Conservation (phyloP, 2,888 invertebrate species). For the Stegana nigrithorax region DNA sequence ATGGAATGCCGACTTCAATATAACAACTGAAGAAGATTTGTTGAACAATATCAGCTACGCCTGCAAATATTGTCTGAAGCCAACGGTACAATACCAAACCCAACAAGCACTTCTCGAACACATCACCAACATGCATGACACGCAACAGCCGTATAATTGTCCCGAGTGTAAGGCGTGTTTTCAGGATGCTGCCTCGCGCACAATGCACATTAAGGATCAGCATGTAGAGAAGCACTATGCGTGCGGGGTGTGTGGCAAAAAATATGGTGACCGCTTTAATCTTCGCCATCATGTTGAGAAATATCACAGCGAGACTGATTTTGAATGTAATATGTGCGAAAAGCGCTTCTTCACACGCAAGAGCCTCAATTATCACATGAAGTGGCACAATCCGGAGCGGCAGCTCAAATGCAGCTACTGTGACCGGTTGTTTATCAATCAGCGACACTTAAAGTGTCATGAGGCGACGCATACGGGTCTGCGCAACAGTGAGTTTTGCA, state of each 20-base stretch:
- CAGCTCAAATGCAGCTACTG: slow-evolving; percentile 57
- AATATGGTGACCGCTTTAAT: slow-evolving; percentile 60
- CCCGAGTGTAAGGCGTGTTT: slow-evolving; percentile 53
- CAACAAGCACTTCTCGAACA: slow-evolving; percentile 54
- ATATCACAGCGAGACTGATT: slow-evolving; percentile 61
- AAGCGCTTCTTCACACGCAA: slow-evolving; percentile 63
- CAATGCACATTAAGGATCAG: slow-evolving; percentile 54
- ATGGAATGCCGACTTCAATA: slow-evolving; percentile 17
- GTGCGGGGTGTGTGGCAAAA: slow-evolving; percentile 58
- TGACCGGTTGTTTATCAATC: slow-evolving; percentile 60
- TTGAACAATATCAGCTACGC: slow-evolving; percentile 39
- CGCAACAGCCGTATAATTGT: slow-evolving; percentile 57
- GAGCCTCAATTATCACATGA: slow-evolving; percentile 62
- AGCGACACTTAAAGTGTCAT: slow-evolving; percentile 56
- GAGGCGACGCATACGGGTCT: slow-evolving; percentile 57
- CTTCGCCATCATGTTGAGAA: slow-evolving; percentile 59
- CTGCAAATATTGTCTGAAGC: slow-evolving; percentile 57
- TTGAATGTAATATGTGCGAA: slow-evolving; percentile 55
- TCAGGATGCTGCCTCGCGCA: slow-evolving; percentile 61
- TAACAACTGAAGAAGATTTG: slow-evolving; percentile 15
- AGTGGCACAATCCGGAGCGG: slow-evolving; percentile 59
- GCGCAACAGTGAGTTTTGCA: slow-evolving; percentile 55
- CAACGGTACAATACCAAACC: slow-evolving; percentile 48
- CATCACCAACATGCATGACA: slow-evolving; percentile 48
- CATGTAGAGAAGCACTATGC: slow-evolving; percentile 55